phyloP scores from a whole-genome alignment of 2,888 invertebrate genomes.

The Stenodema calcarata region DNA sequence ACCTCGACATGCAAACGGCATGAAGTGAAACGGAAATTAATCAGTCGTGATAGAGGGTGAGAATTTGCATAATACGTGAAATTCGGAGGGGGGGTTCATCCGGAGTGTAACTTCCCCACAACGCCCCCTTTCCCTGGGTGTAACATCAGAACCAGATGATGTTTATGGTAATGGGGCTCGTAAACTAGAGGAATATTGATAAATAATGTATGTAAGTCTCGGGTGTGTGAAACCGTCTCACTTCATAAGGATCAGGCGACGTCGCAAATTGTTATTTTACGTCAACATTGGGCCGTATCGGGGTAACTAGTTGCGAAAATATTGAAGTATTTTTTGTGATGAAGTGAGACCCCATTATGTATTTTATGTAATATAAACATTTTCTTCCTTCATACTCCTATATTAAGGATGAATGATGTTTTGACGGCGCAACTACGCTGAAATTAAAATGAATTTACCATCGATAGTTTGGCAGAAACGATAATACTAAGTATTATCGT shows the following conservation, averaged over 20 bases:
- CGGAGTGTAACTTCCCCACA: neutral
- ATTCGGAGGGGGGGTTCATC: neutral
- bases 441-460: too few species aligned
- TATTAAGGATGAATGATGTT: too few species aligned
- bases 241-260: neutral
- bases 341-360: too few species aligned
- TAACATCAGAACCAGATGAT: conserved; percentile 24
- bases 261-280: neutral
- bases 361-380: too few species aligned
- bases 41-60: conserved; percentile 13
- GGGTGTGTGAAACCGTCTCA: neutral
- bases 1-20: conserved; percentile 6
- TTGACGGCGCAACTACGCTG: too few species aligned
- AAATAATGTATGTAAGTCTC: conserved; percentile 28
- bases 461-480: too few species aligned
- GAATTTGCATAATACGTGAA: conserved; percentile 21
- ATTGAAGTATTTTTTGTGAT: too few species aligned
- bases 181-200: conserved; percentile 25
- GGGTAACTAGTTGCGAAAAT: too few species aligned
- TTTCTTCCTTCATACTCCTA: too few species aligned
- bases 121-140: neutral
- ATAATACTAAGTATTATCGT: too few species aligned
- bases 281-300: too few species aligned
- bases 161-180: conserved; percentile 16
- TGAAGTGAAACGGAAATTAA: conserved; percentile 26